Base-by-base conservation (phyloP, 2,113 vertebrate species). In the Aegithalos caudatus region DNA sequence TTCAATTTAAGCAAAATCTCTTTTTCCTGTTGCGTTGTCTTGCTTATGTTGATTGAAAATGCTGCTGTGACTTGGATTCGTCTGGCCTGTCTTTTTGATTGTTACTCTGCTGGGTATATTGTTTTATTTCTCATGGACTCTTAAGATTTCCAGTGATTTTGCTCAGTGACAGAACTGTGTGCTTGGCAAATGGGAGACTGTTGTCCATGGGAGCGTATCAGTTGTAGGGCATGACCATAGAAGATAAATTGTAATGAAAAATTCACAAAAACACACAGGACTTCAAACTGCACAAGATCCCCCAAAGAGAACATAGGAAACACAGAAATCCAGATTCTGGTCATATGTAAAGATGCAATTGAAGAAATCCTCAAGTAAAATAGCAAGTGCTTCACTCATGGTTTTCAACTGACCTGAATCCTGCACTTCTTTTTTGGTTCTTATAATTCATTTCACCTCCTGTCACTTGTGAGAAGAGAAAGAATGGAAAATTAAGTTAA, bases 181-280 rank as follows among this genome's bases (percentile, higher is more conserved):
- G 16, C 37, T n/a, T 65, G 40, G 21, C 5, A 47, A 61, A 65
- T 28, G 3, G 31, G 18, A 69, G 19, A 19, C 10, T 50, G n/a
- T 51, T 74, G 24, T 38, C 37, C 19, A 9, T 0, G 3, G 16
- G 51, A 74, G 7, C 0, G 0, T 42, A 40, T 19, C 18, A 42
- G 13, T 64, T 79, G 21, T 53, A 38, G 16, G 31, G 10, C 19
- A 37, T 71, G 20, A 44, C 61, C 10, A 24, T 0, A 50, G 20
- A 77, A 79, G 4, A 35, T 58, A 47, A 78, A 78, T 44, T 81
- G 28, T 47, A 42, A 19, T 60, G 44, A 31, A 67, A 74, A 69
- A 47, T 44, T 6, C 3, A 7, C 45, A 40, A 18, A 64, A 86
- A 72, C 27, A 28, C 7, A 9, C 17, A 62, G 42, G 10, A 88